These are phyloP conservation scores for Lagopus muta DNA, from an alignment of 2,113 vertebrate genomes.

Conservation along the genomic window DNA sequence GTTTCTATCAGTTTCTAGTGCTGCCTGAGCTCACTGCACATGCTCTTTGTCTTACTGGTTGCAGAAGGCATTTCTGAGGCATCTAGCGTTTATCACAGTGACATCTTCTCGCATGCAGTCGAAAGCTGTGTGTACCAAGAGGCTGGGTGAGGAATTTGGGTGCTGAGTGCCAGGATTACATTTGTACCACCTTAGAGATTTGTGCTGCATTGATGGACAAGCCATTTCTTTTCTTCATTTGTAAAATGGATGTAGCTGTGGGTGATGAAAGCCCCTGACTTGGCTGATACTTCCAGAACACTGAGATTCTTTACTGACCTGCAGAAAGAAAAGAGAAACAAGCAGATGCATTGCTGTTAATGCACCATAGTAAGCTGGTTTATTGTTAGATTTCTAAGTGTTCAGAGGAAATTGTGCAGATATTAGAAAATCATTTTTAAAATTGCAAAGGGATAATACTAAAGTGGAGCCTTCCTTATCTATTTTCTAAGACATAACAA, in stretches of 20 bases:
- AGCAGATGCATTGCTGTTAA: neutral
- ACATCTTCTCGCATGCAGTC: neutral
- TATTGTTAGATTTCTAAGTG: neutral
- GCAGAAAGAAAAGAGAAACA: neutral
- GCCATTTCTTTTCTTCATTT: neutral
- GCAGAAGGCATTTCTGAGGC: neutral
- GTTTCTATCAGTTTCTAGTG: neutral
- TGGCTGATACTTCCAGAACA: neutral
- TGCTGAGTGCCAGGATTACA: neutral
- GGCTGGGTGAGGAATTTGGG: neutral
- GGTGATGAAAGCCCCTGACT: neutral
- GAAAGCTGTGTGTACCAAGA: neutral
- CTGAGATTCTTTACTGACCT: neutral
- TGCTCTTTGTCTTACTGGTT: neutral
- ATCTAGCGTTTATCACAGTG: neutral
- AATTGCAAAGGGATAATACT: neutral
- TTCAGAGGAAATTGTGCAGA: neutral
- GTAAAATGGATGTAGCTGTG: neutral
- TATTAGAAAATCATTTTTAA: neutral
- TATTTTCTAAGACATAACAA: neutral
- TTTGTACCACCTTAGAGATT: neutral
- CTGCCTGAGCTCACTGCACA: neutral
- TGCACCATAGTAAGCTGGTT: neutral
- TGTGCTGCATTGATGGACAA: neutral
- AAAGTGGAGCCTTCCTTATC: neutral